These are phyloP conservation scores for Ectemnius lituratus DNA, from an alignment of 2,888 invertebrate species.

Conservation along the genomic window DNA sequence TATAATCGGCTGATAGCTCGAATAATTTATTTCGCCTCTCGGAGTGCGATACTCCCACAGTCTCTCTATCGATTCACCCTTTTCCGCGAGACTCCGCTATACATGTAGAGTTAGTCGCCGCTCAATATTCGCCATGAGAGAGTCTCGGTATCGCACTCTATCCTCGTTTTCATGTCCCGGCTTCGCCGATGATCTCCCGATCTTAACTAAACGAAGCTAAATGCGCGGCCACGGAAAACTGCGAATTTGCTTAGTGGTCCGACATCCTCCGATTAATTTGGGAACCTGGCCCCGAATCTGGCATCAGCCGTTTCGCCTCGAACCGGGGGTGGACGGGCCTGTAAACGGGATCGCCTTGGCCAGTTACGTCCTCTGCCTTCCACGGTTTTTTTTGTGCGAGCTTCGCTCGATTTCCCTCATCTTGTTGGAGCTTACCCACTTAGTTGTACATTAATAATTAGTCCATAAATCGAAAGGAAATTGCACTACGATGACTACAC, in stretches of 20 bases:
- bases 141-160: neutral
- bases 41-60: neutral
- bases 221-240: no score
- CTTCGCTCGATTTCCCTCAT: neutral
- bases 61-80: conserved; percentile 42
- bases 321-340: conserved; percentile 31
- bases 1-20: neutral
- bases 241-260: no score
- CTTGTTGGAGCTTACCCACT: neutral
- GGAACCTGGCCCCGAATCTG: neutral
- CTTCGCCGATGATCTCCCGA: neutral
- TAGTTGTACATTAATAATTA: conserved; percentile 19
- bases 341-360: conserved; percentile 34
- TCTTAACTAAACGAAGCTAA: conserved; percentile 7
- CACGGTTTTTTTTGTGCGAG: neutral
- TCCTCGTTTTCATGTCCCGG: neutral
- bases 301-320: neutral
- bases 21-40: neutral
- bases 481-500: conserved; percentile 45
- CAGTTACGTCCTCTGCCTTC: conserved; percentile 14
- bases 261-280: neutral
- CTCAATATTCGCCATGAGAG: conserved; percentile 27
- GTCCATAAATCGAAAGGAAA: conserved; percentile 45
- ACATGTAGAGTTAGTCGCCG: conserved; percentile 32
- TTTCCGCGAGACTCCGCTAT: conserved; percentile 31